Evolutionary conservation across 2,888 invertebrate genomes (phyloP).

Genomic region (Drosophila infuscata): DNA sequence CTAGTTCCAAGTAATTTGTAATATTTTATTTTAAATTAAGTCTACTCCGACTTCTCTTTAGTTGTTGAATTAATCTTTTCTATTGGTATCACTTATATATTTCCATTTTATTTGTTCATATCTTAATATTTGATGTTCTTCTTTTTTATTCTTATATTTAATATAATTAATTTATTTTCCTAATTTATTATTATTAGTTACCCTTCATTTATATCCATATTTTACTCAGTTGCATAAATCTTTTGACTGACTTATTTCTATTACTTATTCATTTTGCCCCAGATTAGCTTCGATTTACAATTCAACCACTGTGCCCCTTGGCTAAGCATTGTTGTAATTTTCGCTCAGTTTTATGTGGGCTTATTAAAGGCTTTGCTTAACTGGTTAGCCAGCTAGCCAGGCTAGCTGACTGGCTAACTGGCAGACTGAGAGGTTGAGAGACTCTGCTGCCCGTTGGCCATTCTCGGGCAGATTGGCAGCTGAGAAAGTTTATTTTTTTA

Average conservation of each 20-base stretch:
- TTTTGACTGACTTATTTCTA: not conserved
- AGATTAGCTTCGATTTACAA: not conserved
- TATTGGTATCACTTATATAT: too few species aligned
- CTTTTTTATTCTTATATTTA: too few species aligned
- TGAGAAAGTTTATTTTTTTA: constrained; percentile 73
- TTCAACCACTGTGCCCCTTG: constrained; percentile 49
- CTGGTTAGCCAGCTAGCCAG: constrained; percentile 1
- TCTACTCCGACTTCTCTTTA: too few species aligned
- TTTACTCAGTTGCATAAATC: not conserved
- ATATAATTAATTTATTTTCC: too few species aligned
- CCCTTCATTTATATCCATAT: not conserved
- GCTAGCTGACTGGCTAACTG: constrained; percentile 4
- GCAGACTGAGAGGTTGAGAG: constrained; percentile 3
- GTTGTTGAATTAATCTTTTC: too few species aligned
- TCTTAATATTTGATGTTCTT: too few species aligned
- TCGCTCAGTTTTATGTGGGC: constrained; percentile 68
- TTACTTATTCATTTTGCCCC: not conserved
- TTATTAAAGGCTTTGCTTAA: constrained; percentile 66
- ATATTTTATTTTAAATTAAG: too few species aligned
- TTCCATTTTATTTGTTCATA: too few species aligned
- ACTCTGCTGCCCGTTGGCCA: constrained; percentile 13
- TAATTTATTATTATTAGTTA: not conserved
- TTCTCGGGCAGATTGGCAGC: constrained; percentile 68
- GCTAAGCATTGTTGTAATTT: constrained; percentile 49
- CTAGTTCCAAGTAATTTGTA: too few species aligned